These are phyloP conservation scores for Crocidura indochinensis DNA, from an alignment of 2,797 vertebrate species.

Conservation along the genomic window DNA sequence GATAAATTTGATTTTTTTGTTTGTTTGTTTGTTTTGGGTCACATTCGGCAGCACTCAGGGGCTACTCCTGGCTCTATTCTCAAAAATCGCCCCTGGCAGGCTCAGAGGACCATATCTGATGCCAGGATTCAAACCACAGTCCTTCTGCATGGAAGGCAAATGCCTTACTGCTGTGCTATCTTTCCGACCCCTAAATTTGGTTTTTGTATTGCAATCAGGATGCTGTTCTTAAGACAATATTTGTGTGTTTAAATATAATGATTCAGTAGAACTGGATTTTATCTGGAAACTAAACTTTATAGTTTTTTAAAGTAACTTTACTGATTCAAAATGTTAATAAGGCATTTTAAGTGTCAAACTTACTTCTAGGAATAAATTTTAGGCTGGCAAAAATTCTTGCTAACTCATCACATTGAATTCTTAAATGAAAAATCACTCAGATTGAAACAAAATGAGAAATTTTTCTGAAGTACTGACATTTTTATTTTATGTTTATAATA, in stretches of 20 bases:
- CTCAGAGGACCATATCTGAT: no score
- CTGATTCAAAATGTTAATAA: conserved; percentile 38
- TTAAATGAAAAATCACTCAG: conserved; percentile 27
- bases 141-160: no score
- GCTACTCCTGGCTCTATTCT: no score
- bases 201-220: no score
- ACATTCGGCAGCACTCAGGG: no score
- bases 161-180: no score
- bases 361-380: neutral
- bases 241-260: neutral
- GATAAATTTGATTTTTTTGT: neutral
- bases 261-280: neutral
- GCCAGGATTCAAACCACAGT: no score
- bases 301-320: neutral
- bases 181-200: neutral
- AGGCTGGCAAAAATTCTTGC: conserved; percentile 2
- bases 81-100: no score
- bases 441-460: conserved; percentile 28
- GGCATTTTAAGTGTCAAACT: neutral
- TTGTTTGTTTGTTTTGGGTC: no score
- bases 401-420: conserved; percentile 43
- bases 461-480: neutral
- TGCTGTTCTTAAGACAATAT: no score
- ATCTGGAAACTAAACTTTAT: neutral
- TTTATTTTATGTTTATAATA: conserved; percentile 1